Percentiles rank a stretch among this genome's conserved stretches.
phyloP scores from a whole-genome alignment of 1,140 invertebrate species.

The Trichogramma pretiosum region DNA sequence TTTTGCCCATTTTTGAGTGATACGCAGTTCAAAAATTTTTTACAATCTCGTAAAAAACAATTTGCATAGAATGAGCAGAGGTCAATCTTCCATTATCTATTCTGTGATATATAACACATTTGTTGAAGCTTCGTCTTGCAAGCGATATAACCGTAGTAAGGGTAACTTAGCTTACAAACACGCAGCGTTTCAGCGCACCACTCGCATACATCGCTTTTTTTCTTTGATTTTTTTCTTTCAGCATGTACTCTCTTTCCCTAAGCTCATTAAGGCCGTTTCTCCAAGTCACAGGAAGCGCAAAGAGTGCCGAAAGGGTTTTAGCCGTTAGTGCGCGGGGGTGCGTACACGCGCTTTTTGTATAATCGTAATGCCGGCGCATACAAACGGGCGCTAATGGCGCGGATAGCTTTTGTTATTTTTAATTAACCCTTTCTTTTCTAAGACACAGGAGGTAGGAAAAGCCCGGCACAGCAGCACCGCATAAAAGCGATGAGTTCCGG shows the following conservation, averaged over 20 bases:
- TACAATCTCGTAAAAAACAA: no score
- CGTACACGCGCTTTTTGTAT: constrained; percentile 28
- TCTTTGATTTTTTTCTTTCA: neutral
- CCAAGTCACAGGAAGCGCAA: constrained; percentile 1
- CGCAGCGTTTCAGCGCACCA: no score
- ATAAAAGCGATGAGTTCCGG: constrained; percentile 22
- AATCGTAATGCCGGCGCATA: constrained; percentile 42
- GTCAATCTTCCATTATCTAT: no score
- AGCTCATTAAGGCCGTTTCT: constrained; percentile 31
- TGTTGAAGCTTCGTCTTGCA: no score
- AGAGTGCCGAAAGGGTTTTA: constrained; percentile 6
- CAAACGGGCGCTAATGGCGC: constrained; percentile 46
- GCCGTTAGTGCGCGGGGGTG: constrained; percentile 16
- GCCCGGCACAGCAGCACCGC: neutral
- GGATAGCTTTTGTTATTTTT: constrained; percentile 48
- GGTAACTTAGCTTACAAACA: no score
- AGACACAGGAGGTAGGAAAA: neutral
- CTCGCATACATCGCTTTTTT: neutral
- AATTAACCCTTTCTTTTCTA: constrained; percentile 46
- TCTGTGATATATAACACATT: no score
- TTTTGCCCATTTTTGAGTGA: no score
- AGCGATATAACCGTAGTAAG: no score
- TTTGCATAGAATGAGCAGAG: no score
- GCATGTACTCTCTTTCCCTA: constrained; percentile 17
- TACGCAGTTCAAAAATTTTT: no score